Evolutionary conservation across 1,140 invertebrate species (phyloP), one percentile per base, ranked within the genome.

Genomic region (Drosophila prosaltans): DNA sequence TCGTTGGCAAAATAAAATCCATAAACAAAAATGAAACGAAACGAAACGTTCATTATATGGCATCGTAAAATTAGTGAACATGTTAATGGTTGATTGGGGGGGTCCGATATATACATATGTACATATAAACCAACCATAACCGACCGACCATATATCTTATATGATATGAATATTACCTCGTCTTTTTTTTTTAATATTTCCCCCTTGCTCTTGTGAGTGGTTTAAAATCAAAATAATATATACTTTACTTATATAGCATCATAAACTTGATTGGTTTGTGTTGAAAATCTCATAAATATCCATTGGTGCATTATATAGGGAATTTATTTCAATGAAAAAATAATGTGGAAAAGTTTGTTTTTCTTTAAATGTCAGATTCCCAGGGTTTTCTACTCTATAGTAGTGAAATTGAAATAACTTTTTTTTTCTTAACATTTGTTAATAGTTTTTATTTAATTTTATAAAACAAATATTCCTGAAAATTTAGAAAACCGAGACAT

Each of bases 61-160:
- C 51, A 21, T 80, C 83, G 84, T 88, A 84, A 88, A 88, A 88
- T 88, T 88, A 89, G 83, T 88, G 84, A 88, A 88, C 83, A 88
- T 88, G 84, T 88, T 88, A 89, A 88, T 88, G 83, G 84, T 89
- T 88, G 84, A 88, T 88, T 89, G 83, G 77, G 48, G 16, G 21
- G 45, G 45, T 51, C 45, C 24, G 21, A 51, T 8, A 51, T 8
- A 10, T 6, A 21, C 45, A 24, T 51, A 24, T 7, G 0, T 16
- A 16, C 16, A 16, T 30, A 30, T 30, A 30, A 2, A 30, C 28
- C 28, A 30, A 8, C 16, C 16, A 16, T 16, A 16, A 16, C 16
- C 16, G 16, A 16, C 16, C 16, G 16, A 21, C 40, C 82, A 79
- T 83, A 86, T 83, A 88, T 30, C 64, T 76, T 67, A 6, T n/a